Evolutionary conservation across 2,888 invertebrate genomes (phyloP).

Genomic region (Conomelus anceps): DNA sequence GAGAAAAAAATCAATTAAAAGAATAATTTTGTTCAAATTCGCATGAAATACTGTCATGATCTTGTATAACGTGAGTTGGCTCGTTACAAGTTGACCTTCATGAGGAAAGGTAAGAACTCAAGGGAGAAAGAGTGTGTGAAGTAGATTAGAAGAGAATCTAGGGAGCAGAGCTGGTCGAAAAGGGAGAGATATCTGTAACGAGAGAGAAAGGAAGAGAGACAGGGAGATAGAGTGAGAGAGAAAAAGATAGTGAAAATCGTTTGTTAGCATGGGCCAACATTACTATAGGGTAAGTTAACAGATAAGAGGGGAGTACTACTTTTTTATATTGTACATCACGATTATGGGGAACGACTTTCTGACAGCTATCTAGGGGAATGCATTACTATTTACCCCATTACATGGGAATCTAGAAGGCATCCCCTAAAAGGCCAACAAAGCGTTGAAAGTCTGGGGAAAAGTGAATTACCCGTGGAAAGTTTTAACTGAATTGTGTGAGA

Average conservation of each 20-base stretch:
- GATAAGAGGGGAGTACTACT: neutral
- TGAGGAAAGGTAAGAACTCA: neutral
- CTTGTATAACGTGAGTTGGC: no score
- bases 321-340: no score
- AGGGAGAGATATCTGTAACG: neutral
- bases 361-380: neutral
- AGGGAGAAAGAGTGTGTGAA: neutral
- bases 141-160: neutral
- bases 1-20: no score
- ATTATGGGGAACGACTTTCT: neutral
- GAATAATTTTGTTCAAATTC: no score
- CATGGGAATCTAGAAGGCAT: neutral
- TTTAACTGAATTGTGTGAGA: neutral
- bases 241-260: neutral
- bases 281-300: neutral
- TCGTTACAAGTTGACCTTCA: neutral
- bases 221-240: neutral
- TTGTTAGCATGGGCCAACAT: neutral
- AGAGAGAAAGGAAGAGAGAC: neutral
- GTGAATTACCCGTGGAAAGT: neutral
- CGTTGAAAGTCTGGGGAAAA: neutral
- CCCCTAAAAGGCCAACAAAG: neutral
- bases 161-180: neutral
- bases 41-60: no score
- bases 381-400: neutral